A percentile compares a stretch with the other conserved stretches of the same genome.
Conservation (phyloP, 2,113 vertebrate genomes). For the Hyaena hyaena region DNA sequence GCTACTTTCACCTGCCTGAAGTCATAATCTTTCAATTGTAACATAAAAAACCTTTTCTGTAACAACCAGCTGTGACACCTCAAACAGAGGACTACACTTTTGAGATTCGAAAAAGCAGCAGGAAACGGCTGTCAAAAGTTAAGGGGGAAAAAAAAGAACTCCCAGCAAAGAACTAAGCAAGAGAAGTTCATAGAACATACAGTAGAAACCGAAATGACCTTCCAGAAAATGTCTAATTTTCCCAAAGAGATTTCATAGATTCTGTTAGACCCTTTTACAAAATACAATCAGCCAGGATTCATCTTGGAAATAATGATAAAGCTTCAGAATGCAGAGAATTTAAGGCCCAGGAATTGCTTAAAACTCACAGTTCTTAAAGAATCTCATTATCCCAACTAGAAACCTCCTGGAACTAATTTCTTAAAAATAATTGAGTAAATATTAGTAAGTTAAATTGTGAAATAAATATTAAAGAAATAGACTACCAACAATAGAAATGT, state of each 20-base stretch:
- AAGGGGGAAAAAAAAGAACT: not conserved
- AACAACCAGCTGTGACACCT: constrained; percentile 65
- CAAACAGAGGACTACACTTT: constrained; percentile 73
- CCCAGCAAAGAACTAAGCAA: constrained; percentile 59
- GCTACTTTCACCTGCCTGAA: constrained; percentile 61
- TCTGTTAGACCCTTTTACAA: constrained; percentile 51
- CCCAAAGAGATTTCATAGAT: constrained; percentile 26
- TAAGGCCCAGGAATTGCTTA: constrained; percentile 10
- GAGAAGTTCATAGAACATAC: constrained; percentile 61
- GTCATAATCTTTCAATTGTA: constrained; percentile 70
- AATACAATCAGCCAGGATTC: constrained; percentile 28
- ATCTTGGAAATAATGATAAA: constrained; percentile 48
- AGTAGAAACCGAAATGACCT: constrained; percentile 64
- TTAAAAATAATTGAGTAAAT: constrained; percentile 43
- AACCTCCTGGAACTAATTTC: constrained; percentile 21
- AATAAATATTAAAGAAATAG: constrained; percentile 19
- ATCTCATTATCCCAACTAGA: constrained; percentile 27
- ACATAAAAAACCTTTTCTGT: constrained; percentile 68
- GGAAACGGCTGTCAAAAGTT: constrained; percentile 61
- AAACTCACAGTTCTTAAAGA: constrained; percentile 53
- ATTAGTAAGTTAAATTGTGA: not conserved
- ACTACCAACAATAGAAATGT: constrained; percentile 37
- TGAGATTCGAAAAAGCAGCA: constrained; percentile 75
- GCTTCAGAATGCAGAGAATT: not conserved
- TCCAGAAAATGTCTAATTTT: constrained; percentile 58